These are phyloP conservation scores for Rotaria magnacalcarata DNA, from an alignment of 2,888 invertebrate species.

Conservation along the genomic window DNA sequence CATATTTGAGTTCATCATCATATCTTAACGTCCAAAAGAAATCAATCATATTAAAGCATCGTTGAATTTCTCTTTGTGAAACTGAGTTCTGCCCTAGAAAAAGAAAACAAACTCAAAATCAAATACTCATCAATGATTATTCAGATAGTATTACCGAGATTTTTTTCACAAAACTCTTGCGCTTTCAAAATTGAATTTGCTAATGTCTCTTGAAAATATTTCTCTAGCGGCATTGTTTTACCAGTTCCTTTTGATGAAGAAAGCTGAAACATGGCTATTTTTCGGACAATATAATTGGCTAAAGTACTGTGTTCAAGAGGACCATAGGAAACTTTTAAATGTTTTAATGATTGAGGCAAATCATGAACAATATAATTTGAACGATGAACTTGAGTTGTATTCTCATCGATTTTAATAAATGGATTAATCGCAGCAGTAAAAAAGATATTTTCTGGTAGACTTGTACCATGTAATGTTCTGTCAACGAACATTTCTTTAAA, in stretches of 20 bases:
- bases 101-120: not conserved
- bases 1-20: not conserved
- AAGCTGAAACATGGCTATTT: not conserved
- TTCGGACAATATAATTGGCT: not conserved
- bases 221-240: not conserved
- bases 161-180: slow-evolving; percentile 1
- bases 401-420: not conserved
- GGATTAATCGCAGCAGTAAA: slow-evolving; percentile 45
- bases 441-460: slow-evolving; percentile 28
- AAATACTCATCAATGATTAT: too few relatives aligned
- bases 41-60: not conserved
- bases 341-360: slow-evolving; percentile 7
- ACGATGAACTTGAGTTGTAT: not conserved
- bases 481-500: slow-evolving; percentile 34
- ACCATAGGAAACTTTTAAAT: slow-evolving; percentile 19
- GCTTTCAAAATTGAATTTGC: not conserved
- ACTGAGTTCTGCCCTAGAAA: not conserved
- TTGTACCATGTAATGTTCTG: not conserved
- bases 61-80: slow-evolving; percentile 27
- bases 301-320: not conserved
- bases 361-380: not conserved
- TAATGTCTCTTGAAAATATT: not conserved
- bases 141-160: not conserved
- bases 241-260: not conserved
- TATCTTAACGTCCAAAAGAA: not conserved